These are phyloP conservation scores for Mixornis gularis DNA, from an alignment of 2,113 vertebrate genomes.

Conservation along the genomic window DNA sequence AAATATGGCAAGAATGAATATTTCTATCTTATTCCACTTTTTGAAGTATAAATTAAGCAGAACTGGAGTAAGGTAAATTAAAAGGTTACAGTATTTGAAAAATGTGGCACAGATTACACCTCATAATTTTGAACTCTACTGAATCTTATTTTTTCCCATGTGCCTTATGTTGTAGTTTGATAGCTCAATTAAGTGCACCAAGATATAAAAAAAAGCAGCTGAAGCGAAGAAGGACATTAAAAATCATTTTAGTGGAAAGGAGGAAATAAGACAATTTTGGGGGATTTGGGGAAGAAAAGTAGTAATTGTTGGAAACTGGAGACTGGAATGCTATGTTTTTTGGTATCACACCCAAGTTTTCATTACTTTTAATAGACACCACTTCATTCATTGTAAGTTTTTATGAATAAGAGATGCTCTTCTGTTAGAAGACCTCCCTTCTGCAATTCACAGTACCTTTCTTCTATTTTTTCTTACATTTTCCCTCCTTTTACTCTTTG, in stretches of 20 bases:
- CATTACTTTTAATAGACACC: not conserved
- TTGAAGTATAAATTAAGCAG: not conserved
- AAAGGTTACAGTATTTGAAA: not conserved
- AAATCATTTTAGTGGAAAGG: not conserved
- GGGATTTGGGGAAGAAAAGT: not conserved
- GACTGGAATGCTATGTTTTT: not conserved
- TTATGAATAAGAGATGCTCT: not conserved
- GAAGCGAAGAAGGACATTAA: not conserved
- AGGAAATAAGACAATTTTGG: not conserved
- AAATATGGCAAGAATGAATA: not conserved
- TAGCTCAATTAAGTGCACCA: not conserved
- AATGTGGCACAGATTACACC: not conserved
- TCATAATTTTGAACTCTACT: not conserved
- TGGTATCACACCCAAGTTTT: not conserved
- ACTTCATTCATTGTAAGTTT: not conserved
- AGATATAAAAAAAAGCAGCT: not conserved
- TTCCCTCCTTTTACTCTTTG: not conserved
- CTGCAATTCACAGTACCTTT: not conserved
- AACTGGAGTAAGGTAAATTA: not conserved
- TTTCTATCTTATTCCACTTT: not conserved
- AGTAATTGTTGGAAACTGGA: not conserved
- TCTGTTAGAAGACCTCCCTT: not conserved
- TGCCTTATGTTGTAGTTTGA: not conserved
- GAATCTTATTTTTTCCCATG: not conserved
- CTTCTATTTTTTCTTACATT: not conserved